These are phyloP conservation scores for Melanotus villosus DNA, from an alignment of 2,888 invertebrate genomes.

Conservation along the genomic window DNA sequence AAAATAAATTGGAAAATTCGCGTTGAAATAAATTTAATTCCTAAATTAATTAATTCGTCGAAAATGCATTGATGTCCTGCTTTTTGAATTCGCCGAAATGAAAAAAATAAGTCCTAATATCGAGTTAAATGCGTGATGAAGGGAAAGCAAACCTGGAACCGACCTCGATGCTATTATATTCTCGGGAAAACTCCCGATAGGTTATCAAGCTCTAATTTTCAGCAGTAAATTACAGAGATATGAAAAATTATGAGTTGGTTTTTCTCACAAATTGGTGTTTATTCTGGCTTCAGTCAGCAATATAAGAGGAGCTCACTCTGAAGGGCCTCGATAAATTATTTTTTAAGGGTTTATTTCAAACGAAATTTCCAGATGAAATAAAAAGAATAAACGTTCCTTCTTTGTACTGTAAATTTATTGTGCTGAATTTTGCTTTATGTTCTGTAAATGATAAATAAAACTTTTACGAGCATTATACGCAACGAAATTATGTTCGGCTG, in stretches of 20 bases:
- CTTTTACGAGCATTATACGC: no score
- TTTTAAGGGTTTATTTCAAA: neutral
- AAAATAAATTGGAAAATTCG: no score
- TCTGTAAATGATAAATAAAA: no score
- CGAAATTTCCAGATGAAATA: neutral
- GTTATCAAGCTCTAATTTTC: slow-evolving; percentile 28
- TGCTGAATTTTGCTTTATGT: neutral
- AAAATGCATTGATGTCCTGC: no score
- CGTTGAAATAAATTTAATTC: no score
- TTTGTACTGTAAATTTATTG: neutral
- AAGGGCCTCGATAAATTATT: slow-evolving; percentile 10
- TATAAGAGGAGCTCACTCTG: slow-evolving; percentile 17
- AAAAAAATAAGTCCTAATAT: no score
- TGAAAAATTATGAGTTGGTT: slow-evolving; percentile 26
- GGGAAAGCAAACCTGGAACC: neutral
- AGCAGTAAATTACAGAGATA: slow-evolving; percentile 26
- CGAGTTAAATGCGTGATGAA: slow-evolving; percentile 3
- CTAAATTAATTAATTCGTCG: no score
- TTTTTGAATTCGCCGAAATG: no score
- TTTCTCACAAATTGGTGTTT: slow-evolving; percentile 23
- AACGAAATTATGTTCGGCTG: no score
- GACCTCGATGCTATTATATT: slow-evolving; percentile 9
- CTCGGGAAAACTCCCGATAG: slow-evolving; percentile 24
- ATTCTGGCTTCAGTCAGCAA: slow-evolving; percentile 22
- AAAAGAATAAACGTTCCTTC: neutral